Base-by-base conservation (phyloP, 1,140 invertebrate genomes). In the Plutomurus gul region DNA sequence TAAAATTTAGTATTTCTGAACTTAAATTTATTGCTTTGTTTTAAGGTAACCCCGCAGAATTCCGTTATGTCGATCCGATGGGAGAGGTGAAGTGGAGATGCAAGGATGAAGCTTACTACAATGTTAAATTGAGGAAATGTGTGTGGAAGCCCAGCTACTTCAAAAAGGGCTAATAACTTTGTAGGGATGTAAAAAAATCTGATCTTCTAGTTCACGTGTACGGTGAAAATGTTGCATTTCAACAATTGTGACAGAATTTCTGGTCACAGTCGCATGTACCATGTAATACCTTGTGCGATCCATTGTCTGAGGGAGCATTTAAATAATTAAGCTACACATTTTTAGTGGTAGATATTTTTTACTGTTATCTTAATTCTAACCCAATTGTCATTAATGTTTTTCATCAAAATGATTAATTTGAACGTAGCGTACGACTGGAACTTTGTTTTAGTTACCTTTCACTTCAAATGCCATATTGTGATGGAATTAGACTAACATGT, bases 31-130 rank as follows among this genome's bases (percentile, higher is more conserved):
- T 73, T 73, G 49, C 18, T 36, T 11, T 8, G 13, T 71, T 65
- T 36, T 60, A n/a, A 77, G 76, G 43, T 18, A 70, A 78, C 25
- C 77, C 77, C 3, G 33, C 27, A 5, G 20, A 56, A 13, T 78
- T 72, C 22, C 25, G 49, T 0, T 78, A 74, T 30, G 70, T 39
- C n/a, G 77, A 56, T 56, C 47, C 77, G 1, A 7, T 37, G 6
- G 77, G 77, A 6, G 49, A 60, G 37, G 33, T 39, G 18, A 47
- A 56, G 10, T 78, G 47, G 70, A 73, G 46, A 18, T 78, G 77
- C 47, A 78, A 78, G 39, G 18, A 71, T 4, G 11, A 78, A n/a
- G 77, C 77, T 27, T 78, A 74, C 77, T 78, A 78, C 36, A 16
- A 30, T 33, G 1, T 78, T 49, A n/a, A n/a, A 33, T 43, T 56